Evolutionary conservation across 1,140 invertebrate genomes (phyloP).

Genomic region (Sipha flava): DNA sequence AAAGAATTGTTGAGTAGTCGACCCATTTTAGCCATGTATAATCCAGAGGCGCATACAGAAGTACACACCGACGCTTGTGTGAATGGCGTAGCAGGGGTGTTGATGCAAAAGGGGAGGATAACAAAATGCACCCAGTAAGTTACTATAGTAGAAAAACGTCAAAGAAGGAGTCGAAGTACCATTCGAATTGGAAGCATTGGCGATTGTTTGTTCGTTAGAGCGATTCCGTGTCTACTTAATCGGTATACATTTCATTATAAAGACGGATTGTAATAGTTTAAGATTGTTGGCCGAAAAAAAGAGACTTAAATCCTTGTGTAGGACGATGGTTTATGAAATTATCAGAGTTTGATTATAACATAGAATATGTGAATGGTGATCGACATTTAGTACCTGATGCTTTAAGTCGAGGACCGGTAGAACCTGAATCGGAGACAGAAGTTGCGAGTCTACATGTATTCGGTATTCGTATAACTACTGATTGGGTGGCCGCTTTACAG

Average conservation of each 20-base stretch:
- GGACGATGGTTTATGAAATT: neutral
- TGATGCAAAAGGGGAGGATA: neutral
- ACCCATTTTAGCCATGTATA: too few species aligned
- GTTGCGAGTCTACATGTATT: too few species aligned
- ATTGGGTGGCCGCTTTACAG: neutral
- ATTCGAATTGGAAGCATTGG: neutral
- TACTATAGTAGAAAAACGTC: neutral
- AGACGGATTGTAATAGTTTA: neutral
- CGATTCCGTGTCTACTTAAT: neutral
- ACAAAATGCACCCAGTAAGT: neutral
- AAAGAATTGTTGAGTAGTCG: neutral
- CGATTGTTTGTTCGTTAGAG: neutral
- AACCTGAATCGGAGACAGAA: too few species aligned
- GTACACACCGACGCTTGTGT: too few species aligned
- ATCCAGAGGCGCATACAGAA: too few species aligned
- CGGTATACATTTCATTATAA: neutral
- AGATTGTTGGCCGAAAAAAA: neutral
- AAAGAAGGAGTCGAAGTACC: neutral
- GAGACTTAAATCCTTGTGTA: neutral
- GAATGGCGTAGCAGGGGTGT: too few species aligned
- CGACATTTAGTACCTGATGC: neutral
- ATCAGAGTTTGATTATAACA: neutral
- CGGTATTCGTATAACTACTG: neutral
- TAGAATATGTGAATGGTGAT: neutral
- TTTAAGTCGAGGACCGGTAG: neutral